Conservation (phyloP, 2,888 invertebrate species). For the Ctenicera cuprea region DNA sequence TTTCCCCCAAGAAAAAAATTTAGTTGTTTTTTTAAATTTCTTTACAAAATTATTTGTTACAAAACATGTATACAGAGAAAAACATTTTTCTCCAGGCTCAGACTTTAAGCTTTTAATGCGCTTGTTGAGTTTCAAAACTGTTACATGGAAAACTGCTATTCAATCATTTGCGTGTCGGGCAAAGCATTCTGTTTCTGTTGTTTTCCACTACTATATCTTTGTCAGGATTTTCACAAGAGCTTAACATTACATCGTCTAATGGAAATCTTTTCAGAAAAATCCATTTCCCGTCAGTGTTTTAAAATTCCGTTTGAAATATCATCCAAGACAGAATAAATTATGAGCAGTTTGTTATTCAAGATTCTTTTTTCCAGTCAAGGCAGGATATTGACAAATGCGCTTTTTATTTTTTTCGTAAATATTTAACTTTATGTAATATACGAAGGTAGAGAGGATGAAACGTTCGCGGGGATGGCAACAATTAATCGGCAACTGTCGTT, state of each 20-base stretch:
- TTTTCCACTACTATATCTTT: neutral
- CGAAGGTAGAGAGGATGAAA: conserved; percentile 52
- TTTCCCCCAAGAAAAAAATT: too few relatives aligned
- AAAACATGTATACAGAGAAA: too few relatives aligned
- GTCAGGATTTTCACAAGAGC: neutral
- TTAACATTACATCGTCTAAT: neutral
- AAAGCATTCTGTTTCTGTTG: neutral
- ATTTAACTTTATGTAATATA: conserved; percentile 8
- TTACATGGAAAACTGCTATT: neutral
- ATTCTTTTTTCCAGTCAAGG: neutral
- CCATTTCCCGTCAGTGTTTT: neutral
- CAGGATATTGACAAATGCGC: neutral
- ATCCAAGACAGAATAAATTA: neutral
- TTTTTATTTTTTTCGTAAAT: neutral
- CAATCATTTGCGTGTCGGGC: neutral
- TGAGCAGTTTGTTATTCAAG: neutral
- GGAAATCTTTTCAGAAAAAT: neutral
- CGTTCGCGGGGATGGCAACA: conserved; percentile 68
- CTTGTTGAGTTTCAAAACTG: neutral
- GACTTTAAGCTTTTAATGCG: neutral
- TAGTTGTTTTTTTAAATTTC: too few relatives aligned
- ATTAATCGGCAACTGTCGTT: conserved; percentile 70
- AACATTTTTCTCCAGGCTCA: too few relatives aligned
- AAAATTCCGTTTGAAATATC: conserved; percentile 2
- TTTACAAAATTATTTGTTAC: too few relatives aligned